Evolutionary conservation across 2,888 invertebrate genomes (phyloP).

Genomic region (Tineola bisselliella): DNA sequence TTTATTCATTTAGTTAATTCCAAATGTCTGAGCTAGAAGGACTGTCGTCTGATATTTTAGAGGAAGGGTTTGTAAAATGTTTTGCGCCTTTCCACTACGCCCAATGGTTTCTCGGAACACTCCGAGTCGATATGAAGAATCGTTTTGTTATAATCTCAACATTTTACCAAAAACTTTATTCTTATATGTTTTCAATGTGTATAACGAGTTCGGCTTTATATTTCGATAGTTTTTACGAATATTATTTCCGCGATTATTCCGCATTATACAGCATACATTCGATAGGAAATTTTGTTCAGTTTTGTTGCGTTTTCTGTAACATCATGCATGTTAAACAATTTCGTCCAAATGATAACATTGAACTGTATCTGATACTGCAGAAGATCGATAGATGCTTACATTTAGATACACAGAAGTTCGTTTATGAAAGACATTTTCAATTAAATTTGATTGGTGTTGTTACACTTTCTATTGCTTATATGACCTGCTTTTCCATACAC

Average conservation of each 20-base stretch:
- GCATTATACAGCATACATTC: slow-evolving; percentile 14
- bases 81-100: slow-evolving; percentile 22
- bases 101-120: slow-evolving; percentile 24
- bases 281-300: slow-evolving; percentile 19
- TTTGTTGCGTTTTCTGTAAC: slow-evolving; percentile 21
- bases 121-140: slow-evolving; percentile 22
- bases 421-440: slow-evolving; percentile 20
- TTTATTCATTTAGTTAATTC: not conserved
- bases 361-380: slow-evolving; percentile 23
- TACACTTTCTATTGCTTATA: slow-evolving; percentile 18
- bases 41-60: slow-evolving; percentile 18
- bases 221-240: slow-evolving; percentile 20
- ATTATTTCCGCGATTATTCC: slow-evolving; percentile 15
- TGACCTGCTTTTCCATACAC: slow-evolving; percentile 19
- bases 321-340: slow-evolving; percentile 22
- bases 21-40: slow-evolving; percentile 4
- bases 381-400: slow-evolving; percentile 22
- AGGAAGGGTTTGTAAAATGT: slow-evolving; percentile 23
- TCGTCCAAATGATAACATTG: slow-evolving; percentile 18
- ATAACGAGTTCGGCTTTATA: slow-evolving; percentile 20
- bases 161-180: slow-evolving; percentile 23
- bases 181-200: slow-evolving; percentile 21
- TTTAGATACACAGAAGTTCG: slow-evolving; percentile 5
- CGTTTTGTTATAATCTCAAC: slow-evolving; percentile 18
- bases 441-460: slow-evolving; percentile 18